These are phyloP conservation scores for Babyrousa celebensis DNA, from an alignment of 2,797 vertebrate genomes.

Conservation along the genomic window DNA sequence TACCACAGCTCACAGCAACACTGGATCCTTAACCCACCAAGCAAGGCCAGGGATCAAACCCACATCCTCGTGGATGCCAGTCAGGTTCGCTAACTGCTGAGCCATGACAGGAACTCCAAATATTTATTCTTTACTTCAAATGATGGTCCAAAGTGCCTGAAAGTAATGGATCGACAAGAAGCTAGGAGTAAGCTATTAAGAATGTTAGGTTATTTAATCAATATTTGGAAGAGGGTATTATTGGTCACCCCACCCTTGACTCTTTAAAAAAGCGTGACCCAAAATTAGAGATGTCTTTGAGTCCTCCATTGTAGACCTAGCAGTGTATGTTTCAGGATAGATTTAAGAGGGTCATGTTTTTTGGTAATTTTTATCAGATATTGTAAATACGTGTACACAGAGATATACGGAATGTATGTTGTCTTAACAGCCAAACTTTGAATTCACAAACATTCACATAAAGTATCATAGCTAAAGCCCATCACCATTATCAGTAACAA, in stretches of 20 bases:
- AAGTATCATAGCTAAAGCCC: neutral
- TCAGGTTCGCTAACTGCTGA: too few species aligned
- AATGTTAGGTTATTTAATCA: slow-evolving; percentile 60
- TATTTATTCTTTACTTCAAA: slow-evolving; percentile 63
- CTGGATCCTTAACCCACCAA: too few species aligned
- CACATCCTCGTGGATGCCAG: too few species aligned
- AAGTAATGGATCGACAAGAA: slow-evolving; percentile 11
- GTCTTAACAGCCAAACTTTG: slow-evolving; percentile 52
- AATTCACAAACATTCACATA: neutral
- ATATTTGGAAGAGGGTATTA: slow-evolving; percentile 36
- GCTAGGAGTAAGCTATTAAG: slow-evolving; percentile 15
- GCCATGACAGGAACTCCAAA: too few species aligned
- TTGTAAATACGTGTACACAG: neutral
- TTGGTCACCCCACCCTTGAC: neutral
- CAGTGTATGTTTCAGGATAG: slow-evolving; percentile 45
- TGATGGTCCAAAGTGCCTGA: slow-evolving; percentile 25
- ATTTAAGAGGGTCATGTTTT: slow-evolving; percentile 38
- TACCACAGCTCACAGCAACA: too few species aligned
- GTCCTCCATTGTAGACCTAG: slow-evolving; percentile 21
- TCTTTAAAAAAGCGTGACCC: slow-evolving; percentile 48
- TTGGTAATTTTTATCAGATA: slow-evolving; percentile 58
- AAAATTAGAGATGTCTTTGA: slow-evolving; percentile 15
- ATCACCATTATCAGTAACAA: neutral
- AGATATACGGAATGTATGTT: neutral
- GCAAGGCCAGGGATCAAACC: too few species aligned